Percentiles rank a stretch among this genome's conserved stretches.
Evolutionary conservation across 2,113 vertebrate genomes (phyloP).

Genomic region (Petrocephalus zakoni): DNA sequence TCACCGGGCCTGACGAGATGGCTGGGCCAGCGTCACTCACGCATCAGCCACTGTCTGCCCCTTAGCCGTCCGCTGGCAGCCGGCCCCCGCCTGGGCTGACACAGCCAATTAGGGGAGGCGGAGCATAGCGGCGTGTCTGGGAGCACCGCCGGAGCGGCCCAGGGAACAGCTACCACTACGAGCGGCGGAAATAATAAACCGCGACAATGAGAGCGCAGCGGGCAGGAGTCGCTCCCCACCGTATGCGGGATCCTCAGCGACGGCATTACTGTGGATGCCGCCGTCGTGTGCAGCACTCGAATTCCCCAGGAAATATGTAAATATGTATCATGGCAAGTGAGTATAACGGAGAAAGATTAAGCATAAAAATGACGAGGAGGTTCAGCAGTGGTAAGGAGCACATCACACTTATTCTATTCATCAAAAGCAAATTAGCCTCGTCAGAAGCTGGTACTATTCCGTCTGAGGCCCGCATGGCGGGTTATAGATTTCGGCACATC

Average conservation of each 20-base stretch:
- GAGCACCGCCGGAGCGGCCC: background rate
- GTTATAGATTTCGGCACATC: background rate
- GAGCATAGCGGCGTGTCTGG: background rate
- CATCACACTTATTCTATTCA: background rate
- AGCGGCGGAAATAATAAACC: background rate
- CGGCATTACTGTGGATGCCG: background rate
- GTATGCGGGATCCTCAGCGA: background rate
- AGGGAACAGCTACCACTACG: background rate
- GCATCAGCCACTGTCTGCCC: constrained; percentile 6
- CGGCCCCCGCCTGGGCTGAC: background rate
- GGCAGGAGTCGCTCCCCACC: background rate
- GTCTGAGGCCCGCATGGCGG: background rate
- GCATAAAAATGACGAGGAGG: background rate
- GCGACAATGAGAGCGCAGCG: background rate
- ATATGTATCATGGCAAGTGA: background rate
- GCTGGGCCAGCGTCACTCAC: background rate
- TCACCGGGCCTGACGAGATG: background rate
- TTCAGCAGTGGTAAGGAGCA: background rate
- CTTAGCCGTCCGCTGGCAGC: background rate
- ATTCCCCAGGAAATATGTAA: background rate
- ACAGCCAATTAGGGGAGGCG: background rate
- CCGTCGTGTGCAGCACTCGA: background rate
- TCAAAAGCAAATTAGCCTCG: constrained; percentile 15
- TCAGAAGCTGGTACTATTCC: background rate
- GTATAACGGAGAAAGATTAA: background rate